Conservation (phyloP, 2,888 invertebrate genomes). For the Tuta absoluta region DNA sequence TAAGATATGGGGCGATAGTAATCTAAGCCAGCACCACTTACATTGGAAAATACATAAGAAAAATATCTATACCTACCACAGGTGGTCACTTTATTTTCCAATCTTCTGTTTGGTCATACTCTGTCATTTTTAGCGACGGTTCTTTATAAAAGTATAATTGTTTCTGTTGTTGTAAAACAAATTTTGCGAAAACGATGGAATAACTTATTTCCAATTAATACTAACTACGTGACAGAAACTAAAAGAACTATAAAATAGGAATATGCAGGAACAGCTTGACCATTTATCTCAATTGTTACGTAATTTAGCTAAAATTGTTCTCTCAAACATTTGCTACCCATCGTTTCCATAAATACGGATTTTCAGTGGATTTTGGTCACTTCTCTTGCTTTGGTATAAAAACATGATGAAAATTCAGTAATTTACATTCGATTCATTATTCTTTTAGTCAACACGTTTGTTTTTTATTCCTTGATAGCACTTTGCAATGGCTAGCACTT, state of each 20-base stretch:
- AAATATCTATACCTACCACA: too few relatives aligned
- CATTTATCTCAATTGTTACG: conserved; percentile 15
- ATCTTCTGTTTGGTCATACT: too few relatives aligned
- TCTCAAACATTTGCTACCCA: not conserved
- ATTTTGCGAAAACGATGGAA: not conserved
- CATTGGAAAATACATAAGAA: too few relatives aligned
- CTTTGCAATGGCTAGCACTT: not conserved
- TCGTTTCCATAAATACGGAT: not conserved
- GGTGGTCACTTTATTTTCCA: too few relatives aligned
- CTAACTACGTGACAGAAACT: conserved; percentile 1
- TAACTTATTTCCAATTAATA: conserved; percentile 1
- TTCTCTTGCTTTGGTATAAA: not conserved
- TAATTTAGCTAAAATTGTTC: conserved; percentile 11
- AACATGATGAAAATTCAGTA: too few relatives aligned
- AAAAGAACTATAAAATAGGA: conserved; percentile 10
- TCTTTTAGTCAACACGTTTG: too few relatives aligned
- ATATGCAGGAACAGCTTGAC: conserved; percentile 9
- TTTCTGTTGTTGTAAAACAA: not conserved
- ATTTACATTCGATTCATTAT: too few relatives aligned
- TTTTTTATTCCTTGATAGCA: too few relatives aligned
- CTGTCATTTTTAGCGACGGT: too few relatives aligned
- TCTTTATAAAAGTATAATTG: too few relatives aligned
- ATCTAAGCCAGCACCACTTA: too few relatives aligned
- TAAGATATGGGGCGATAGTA: too few relatives aligned
- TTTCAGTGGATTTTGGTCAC: not conserved